Evolutionary conservation across 2,888 invertebrate genomes (phyloP), one percentile per base, ranked within the genome.

Genomic region (Calephelis perditalis): DNA sequence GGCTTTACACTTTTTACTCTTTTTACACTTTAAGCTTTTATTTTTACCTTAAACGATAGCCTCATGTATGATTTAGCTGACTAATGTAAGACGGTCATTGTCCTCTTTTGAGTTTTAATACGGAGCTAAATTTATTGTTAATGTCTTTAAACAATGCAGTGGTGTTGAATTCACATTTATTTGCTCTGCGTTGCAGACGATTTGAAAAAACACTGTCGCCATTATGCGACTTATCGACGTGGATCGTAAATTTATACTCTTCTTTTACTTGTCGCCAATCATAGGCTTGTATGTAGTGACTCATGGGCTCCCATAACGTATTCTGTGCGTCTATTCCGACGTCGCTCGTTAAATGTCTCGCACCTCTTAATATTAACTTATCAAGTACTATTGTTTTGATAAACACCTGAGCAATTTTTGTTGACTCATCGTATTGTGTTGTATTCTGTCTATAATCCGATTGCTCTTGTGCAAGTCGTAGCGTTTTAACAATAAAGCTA

Each of bases 371-470:
- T 86, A 90, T 90, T 86, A 90, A 89, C 86, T 89, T 90, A 90
- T 90, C 89, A 87, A 86, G 52, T 85, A 87, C 88, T 84, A 90
- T 90, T 90, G 90, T 90, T 89, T 90, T 88, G 86, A 89, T 90
- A 87, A 84, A 88, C 84, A 84, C 82, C 75, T 74, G 74, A 73
- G 83, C 82, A 82, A 85, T 86, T 86, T 86, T 74, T 81, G 89
- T 77, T 90, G 90, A 90, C 82, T 89, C 90, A 90, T 82, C 77
- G 84, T 77, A 86, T 87, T 86, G 89, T 88, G 79, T 76, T 72
- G 79, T 82, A 83, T 88, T 82, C 80, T 77, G 77, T 76, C 75
- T 82, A 75, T 88, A 88, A 89, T 87, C 87, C 82, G 86, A 86
- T 87, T 82, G 84, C 78, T 79, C 81, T 82, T 83, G 79, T 77